Evolutionary conservation across 2,113 vertebrate genomes (phyloP).

Genomic region (Litocranius walleri): DNA sequence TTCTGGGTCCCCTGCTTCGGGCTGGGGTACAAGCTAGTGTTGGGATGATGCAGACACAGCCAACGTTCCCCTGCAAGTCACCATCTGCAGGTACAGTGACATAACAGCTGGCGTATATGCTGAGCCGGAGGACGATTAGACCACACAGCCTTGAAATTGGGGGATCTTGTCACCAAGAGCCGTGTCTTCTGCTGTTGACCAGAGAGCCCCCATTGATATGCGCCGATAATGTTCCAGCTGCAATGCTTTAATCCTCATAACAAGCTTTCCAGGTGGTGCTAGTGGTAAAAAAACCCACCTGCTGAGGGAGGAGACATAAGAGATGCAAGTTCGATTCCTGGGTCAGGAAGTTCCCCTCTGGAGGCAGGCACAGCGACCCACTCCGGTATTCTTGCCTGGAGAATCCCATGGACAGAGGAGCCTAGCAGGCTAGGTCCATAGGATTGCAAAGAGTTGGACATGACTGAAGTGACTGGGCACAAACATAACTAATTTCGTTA

Average conservation of each 20-base stretch:
- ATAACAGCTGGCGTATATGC: fast-evolving
- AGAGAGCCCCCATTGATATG: not conserved
- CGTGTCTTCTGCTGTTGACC: not conserved
- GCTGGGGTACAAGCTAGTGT: not conserved
- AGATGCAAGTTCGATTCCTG: not conserved
- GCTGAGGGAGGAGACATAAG: not conserved
- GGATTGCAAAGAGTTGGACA: not conserved
- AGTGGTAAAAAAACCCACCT: not conserved
- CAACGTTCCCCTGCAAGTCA: not conserved
- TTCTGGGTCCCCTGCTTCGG: not conserved
- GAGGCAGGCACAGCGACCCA: not conserved
- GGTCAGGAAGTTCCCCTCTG: not conserved
- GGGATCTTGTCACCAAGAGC: not conserved
- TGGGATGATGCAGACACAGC: not conserved
- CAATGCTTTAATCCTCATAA: not conserved
- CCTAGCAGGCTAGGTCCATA: not conserved
- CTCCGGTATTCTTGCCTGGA: not conserved
- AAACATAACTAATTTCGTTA: fast-evolving
- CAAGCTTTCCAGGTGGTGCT: not conserved
- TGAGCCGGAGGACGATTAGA: not conserved
- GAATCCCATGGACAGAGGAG: not conserved
- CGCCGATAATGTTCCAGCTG: not conserved
- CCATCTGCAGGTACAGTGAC: not conserved
- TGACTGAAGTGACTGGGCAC: not conserved
- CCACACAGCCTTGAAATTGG: not conserved